Percentiles rank a stretch among this genome's conserved stretches.
Conservation (phyloP, 2,888 invertebrate species). For the Eupithecia subumbrata region DNA sequence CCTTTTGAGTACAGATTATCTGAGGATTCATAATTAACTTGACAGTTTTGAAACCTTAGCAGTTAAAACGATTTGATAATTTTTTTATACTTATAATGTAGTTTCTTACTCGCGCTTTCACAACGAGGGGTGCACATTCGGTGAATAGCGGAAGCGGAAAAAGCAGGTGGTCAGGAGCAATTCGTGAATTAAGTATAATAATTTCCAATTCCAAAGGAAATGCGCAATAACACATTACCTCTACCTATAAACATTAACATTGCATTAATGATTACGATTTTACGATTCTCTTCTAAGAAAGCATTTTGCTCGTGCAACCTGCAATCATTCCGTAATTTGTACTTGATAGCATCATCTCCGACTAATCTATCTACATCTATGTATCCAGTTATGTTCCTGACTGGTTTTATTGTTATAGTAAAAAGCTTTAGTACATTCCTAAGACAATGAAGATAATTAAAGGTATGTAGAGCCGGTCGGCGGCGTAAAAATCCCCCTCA, state of each 20-base stretch:
- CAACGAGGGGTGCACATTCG: not conserved
- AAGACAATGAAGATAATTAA: not conserved
- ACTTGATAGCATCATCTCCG: constrained; percentile 2
- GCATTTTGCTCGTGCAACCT: constrained; percentile 24
- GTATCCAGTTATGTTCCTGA: not conserved
- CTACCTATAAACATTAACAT: not conserved
- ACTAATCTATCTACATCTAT: not conserved
- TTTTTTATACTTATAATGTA: not conserved
- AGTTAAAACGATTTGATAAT: not conserved
- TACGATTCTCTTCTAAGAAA: constrained; percentile 30
- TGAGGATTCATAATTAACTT: no score
- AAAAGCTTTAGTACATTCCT: not conserved
- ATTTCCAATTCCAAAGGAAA: not conserved
- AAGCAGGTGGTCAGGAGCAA: not conserved
- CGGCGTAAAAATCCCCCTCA: not conserved
- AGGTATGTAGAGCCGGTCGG: not conserved
- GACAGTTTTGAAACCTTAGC: no score
- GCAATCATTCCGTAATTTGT: constrained; percentile 26
- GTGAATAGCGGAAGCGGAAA: not conserved
- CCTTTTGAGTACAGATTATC: no score
- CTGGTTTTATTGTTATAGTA: not conserved
- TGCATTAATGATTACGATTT: constrained; percentile 35
- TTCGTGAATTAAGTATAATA: no score
- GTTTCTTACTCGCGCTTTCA: not conserved
- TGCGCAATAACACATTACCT: constrained; percentile 1